Base-by-base conservation (phyloP, 2,113 vertebrate genomes). In the Boleophthalmus pectinirostris region DNA sequence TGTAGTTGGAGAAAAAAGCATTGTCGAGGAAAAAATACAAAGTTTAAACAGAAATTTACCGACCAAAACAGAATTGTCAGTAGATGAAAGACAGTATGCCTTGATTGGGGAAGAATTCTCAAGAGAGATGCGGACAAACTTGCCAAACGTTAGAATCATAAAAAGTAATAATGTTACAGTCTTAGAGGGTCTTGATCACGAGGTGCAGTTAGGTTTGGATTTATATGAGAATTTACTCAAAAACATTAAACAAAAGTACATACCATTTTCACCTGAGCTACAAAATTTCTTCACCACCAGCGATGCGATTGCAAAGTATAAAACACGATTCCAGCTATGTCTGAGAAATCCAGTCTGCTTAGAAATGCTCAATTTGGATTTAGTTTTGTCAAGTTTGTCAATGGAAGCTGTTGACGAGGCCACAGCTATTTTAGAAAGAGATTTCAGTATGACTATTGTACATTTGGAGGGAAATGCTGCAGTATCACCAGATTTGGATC, bases 371-470 rank as follows among this genome's bases (percentile, higher is more conserved):
- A 78, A 24, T 2, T 77, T 65, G 3, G 72, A 87, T 6, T 38
- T 93, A 18, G 8, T 84, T 47, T 69, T 93, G 57, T 78, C 76
- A 43, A 90, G 91, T 75, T 64, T 90, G 67, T 90, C 89, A 1
- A 16, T 71, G 3, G 77, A 66, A 3, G 78, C 82, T 0, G 73
- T 92, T 23, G 68, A 88, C 4, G 79, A 92, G 47, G 91, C 89
- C 1, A 69, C 67, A 12, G 23, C 56, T 5, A 64, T 72, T 8
- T 2, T 93, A 29, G 3, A 0, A 5, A 68, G 70, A 68, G 87
- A 91, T 14, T 45, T 93, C 16, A 68, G 46, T 21, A 23, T 71
- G 65, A 9, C 58, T 23, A 78, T 20, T 4, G 51, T 86, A 24
- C 0, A 14, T 13, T 69, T 92, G 49, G 80, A 88, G 47, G 74